Percentiles rank a stretch among this genome's conserved stretches.
Evolutionary conservation across 2,888 invertebrate genomes (phyloP).

Genomic region (Hirtodrosophila histrioides): DNA sequence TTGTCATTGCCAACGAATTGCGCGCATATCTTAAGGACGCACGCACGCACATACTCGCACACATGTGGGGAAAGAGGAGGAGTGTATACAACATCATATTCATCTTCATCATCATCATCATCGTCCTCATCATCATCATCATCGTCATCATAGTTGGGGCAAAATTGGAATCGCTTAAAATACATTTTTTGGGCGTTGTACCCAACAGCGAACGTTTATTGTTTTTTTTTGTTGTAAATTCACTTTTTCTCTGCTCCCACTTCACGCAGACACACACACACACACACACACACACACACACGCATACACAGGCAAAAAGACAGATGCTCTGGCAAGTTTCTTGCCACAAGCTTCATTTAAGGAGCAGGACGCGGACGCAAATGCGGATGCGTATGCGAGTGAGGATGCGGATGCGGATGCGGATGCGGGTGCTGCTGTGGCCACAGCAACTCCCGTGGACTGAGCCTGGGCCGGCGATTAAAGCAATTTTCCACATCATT

Average conservation of each 20-base stretch:
- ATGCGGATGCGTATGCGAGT: too few relatives aligned
- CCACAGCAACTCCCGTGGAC: conserved; percentile 2
- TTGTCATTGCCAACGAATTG: conserved; percentile 38
- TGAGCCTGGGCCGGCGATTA: conserved; percentile 42
- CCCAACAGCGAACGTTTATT: conserved; percentile 23
- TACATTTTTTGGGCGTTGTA: conserved; percentile 43
- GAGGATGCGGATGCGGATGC: background rate
- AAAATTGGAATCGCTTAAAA: conserved; percentile 31
- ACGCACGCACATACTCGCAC: conserved; percentile 23
- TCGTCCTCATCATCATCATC: too few relatives aligned
- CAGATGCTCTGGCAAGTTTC: conserved; percentile 7
- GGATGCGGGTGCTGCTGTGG: too few relatives aligned
- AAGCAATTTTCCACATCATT: conserved; percentile 76
- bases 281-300: conserved; percentile 3
- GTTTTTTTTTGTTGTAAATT: conserved; percentile 15
- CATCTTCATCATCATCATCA: conserved; percentile 3
- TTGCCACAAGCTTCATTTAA: conserved; percentile 21
- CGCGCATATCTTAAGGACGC: conserved; percentile 41
- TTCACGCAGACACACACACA: conserved; percentile 3
- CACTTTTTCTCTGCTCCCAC: conserved; percentile 9
- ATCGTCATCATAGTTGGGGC: conserved; percentile 23
- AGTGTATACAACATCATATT: conserved; percentile 6
- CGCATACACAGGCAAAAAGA: background rate
- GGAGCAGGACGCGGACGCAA: background rate
- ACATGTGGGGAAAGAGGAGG: background rate